Evolutionary conservation across 1,140 invertebrate genomes (phyloP).

Genomic region (Drosophila kepulauana): DNA sequence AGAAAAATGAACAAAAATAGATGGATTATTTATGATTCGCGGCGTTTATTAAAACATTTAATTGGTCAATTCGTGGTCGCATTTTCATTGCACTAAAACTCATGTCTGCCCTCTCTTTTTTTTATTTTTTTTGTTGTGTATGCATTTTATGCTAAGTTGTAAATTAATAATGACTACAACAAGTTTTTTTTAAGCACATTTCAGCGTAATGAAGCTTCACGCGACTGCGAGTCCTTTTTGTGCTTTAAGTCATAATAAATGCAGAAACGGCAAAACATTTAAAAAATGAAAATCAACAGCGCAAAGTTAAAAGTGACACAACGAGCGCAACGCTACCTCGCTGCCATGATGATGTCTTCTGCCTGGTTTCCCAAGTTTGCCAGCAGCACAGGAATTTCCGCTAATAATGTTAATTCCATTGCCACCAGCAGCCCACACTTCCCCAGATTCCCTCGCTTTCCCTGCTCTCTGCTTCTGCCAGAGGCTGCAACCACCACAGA

Average conservation of each 20-base stretch:
- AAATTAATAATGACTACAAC: conserved; percentile 30
- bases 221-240: not conserved
- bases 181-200: conserved; percentile 33
- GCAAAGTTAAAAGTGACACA: conserved; percentile 61
- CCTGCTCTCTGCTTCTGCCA: not conserved
- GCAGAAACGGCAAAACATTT: conserved; percentile 58
- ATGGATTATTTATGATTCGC: conserved; percentile 55
- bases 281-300: conserved; percentile 66
- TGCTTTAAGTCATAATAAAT: conserved; percentile 42
- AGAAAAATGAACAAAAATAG: conserved; percentile 56
- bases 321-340: not conserved
- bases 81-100: conserved; percentile 6
- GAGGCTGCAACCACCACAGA: conserved; percentile 50
- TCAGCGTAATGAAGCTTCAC: conserved; percentile 10
- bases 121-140: not conserved
- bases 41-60: conserved; percentile 75
- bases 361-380: conserved; percentile 10
- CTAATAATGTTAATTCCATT: conserved; percentile 83
- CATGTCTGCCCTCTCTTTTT: not conserved
- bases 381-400: conserved; percentile 62
- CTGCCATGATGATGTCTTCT: not conserved
- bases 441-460: not conserved
- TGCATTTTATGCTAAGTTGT: conserved; percentile 17
- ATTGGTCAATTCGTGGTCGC: conserved; percentile 58
- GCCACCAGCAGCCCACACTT: conserved; percentile 48